Evolutionary conservation across 2,888 invertebrate species (phyloP), one percentile per base, ranked within the genome.

Genomic region (Ganaspis brasiliensis): DNA sequence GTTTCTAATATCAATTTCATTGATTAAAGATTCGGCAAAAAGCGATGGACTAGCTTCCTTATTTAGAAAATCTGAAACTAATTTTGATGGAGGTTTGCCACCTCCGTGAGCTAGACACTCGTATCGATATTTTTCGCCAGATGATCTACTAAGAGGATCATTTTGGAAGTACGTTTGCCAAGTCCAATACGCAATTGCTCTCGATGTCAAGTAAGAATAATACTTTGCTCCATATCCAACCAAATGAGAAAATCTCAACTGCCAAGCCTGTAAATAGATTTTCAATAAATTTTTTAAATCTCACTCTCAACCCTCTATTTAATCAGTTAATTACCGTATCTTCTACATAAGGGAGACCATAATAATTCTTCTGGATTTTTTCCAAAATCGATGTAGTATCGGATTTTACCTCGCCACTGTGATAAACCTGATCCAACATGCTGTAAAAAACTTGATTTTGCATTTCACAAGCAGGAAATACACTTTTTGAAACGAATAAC

Each of bases 191-290:
- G 99, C 98, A 71, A 98, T 95, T 9, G 98, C 97, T 87, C 97
- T 94, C 0, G 99, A 99, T 88, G 99, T 96, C 81, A 99, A 93
- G 92, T 99, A 99, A 0, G 99, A 97, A 92, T 99, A 99, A 92
- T 99, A 99, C 92, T 98, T 99, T 0, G 99, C 99, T 52, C 99
- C 99, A 92, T 99, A 99, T 1, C 99, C 98, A 4, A 99, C 97
- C 74, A 99, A 93, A 92, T 99, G 99, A 79, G 98, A 97, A 92
- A 99, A 99, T 77, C 99, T 93, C 86, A 98, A 93, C 88, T 99
- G 98, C 98, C 98, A 99, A 0, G 98, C 98, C 94, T 96, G 87
- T 1, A 87, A 85, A 61, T 55, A 31, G 55, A 37, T 72, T 55
- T 35, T 72, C 55, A 24, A 67, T 71, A 71, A 52, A 61, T 63